Conservation (phyloP, 2,888 invertebrate species). For the Drosophila birchii region DNA sequence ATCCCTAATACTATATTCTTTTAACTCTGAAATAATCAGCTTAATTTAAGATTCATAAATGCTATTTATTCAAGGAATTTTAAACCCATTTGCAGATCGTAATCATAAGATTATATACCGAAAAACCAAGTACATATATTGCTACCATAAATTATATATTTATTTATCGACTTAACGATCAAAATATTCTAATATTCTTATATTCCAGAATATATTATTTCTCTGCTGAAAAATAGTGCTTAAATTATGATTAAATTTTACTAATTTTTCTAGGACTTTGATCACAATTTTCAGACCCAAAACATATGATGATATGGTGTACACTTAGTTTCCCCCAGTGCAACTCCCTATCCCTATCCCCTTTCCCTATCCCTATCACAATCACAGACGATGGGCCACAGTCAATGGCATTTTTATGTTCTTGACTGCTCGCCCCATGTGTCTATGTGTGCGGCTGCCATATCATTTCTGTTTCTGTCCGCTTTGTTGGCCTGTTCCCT, state of each 20-base stretch:
- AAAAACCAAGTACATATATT: too few species aligned
- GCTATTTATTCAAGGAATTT: not conserved
- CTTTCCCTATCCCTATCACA: slow-evolving; percentile 23
- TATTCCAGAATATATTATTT: too few species aligned
- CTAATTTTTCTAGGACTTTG: not conserved
- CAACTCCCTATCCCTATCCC: not conserved
- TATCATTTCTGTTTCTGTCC: slow-evolving; percentile 36
- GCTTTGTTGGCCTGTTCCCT: slow-evolving; percentile 34
- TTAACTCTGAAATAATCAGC: not conserved
- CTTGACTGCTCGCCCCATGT: slow-evolving; percentile 44
- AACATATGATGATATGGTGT: too few species aligned
- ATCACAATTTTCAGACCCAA: not conserved
- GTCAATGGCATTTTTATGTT: slow-evolving; percentile 64
- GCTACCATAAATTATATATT: too few species aligned
- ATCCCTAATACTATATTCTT: not conserved
- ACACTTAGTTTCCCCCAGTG: slow-evolving; percentile 1
- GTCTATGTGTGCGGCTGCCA: slow-evolving; percentile 21
- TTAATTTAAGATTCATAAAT: too few species aligned
- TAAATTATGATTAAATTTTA: too few species aligned
- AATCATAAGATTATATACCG: too few species aligned
- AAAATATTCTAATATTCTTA: too few species aligned
- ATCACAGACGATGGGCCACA: slow-evolving; percentile 49
- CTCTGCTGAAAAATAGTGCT: too few species aligned
- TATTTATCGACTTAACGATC: too few species aligned
- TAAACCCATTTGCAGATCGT: fast-evolving